Evolutionary conservation across 2,888 invertebrate species (phyloP), one percentile per base, ranked within the genome.

Genomic region (Resseliella maxima): DNA sequence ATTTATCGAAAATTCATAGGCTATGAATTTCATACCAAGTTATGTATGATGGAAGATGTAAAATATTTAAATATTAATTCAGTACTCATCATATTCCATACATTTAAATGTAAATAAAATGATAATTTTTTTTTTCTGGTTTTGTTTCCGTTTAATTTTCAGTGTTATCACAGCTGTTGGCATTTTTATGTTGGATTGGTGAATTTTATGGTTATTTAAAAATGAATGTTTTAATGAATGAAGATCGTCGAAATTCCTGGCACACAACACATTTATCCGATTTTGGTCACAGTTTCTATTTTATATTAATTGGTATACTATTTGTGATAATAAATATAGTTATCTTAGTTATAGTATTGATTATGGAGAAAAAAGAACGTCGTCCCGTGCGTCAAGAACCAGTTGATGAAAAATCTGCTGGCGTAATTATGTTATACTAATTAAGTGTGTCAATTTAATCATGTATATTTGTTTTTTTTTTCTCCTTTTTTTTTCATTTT

Each of bases 271-370:
- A 95, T 86, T 94, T 94, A 89, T 96, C 97, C 0, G 94, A 94
- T 88, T 92, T 97, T 64, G 97, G 97, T 86, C 94, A 95, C 89
- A 98, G 98, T 6, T 98, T 97, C 91, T 98, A 96, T 87, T 88
- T 91, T 88, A 90, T 91, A 41, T 88, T 91, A 24, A 87, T 90
- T 85, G 89, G 91, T 85, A 89, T 90, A 87, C 87, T 91, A 87
- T 89, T 91, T 87, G 89, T 91, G 36, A 86, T 91, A 83, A 86
- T 90, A 15, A 90, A 92, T 88, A 88, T 91, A 21, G 88, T 89
- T 2, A 87, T 91, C 36, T 86, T 91, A 36, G 31, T 90, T 54
- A 90, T 89, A 86, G 91, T 90, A 46, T 89, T 88, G 64, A 89
- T 89, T 36, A 88, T 89, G 10, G 91, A 91, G 81, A 87, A 87